Conservation (phyloP, 2,113 vertebrate species). For the Petromus typicus region DNA sequence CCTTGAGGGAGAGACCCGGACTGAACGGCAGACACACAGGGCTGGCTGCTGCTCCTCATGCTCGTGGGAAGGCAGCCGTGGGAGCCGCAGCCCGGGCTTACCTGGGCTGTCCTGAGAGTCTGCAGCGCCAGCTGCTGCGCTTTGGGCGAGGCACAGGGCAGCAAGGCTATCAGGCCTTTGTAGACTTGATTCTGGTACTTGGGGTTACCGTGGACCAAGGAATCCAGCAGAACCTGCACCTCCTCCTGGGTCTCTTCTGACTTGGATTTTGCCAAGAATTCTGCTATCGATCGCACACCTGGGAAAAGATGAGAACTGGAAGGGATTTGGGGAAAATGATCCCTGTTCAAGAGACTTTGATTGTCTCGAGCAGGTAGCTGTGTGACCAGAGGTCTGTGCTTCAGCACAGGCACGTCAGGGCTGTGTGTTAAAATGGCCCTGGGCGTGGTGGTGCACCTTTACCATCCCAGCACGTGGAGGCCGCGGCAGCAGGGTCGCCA, state of each 20-base stretch:
- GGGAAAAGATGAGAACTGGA: conserved; percentile 51
- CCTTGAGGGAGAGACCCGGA: conserved; percentile 47
- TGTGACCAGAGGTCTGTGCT: background rate
- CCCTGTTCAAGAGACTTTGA: background rate
- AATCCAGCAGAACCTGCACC: conserved; percentile 85
- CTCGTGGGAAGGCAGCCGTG: background rate
- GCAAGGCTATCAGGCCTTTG: conserved; percentile 87
- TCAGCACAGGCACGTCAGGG: background rate
- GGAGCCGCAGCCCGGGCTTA: conserved; percentile 72
- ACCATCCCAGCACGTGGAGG: background rate
- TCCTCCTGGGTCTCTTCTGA: conserved; percentile 88
- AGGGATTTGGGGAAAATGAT: background rate
- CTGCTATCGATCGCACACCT: conserved; percentile 88
- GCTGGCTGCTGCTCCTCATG: background rate
- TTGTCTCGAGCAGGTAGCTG: background rate
- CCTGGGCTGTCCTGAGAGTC: conserved; percentile 87
- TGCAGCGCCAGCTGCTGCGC: conserved; percentile 89
- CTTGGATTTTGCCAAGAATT: conserved; percentile 87
- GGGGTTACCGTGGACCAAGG: conserved; percentile 88
- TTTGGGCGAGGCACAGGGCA: conserved; percentile 84
- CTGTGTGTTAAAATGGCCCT: background rate
- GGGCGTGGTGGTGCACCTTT: background rate
- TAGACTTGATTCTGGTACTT: conserved; percentile 91
- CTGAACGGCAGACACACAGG: background rate
- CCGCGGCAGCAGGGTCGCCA: background rate